A percentile compares a stretch with the other conserved stretches of the same genome.
Evolutionary conservation across 2,888 invertebrate species (phyloP).

Genomic region (Argynnis bischoffii): DNA sequence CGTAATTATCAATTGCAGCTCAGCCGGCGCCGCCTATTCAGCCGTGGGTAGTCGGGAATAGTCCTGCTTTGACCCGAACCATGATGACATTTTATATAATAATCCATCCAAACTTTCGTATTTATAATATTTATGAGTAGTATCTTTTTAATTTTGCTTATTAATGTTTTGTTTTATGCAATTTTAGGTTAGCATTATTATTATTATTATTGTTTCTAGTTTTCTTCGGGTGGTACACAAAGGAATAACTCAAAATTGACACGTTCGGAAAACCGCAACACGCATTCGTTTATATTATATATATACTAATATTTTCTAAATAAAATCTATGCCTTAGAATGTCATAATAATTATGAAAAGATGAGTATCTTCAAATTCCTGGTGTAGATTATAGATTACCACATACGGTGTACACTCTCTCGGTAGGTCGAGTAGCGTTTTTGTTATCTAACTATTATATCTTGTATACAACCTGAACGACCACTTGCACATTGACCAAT

Average conservation of each 20-base stretch:
- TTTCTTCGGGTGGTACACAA: no score
- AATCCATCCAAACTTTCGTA: background rate
- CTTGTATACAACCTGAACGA: slow-evolving; percentile 32
- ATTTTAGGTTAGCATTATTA: no score
- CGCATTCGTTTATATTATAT: no score
- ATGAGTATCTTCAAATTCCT: slow-evolving; percentile 11
- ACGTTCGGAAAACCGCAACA: no score
- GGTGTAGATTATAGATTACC: slow-evolving; percentile 10
- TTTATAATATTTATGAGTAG: no score
- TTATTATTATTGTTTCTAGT: no score
- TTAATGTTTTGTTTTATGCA: no score
- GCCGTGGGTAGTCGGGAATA: slow-evolving; percentile 40
- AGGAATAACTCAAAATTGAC: no score
- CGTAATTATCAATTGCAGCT: slow-evolving; percentile 61
- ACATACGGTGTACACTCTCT: slow-evolving; percentile 4
- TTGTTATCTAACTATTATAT: slow-evolving; percentile 55
- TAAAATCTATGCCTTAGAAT: no score
- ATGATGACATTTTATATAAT: slow-evolving; percentile 2
- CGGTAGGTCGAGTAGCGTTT: slow-evolving; percentile 68
- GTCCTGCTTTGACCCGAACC: slow-evolving; percentile 3
- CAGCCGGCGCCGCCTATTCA: slow-evolving; percentile 63
- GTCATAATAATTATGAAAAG: slow-evolving; percentile 5
- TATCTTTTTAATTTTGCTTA: no score
- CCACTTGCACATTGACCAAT: slow-evolving; percentile 59
- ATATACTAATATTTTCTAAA: no score